phyloP scores from a whole-genome alignment of 2,888 invertebrate species.

The Drosophila anomelani region DNA sequence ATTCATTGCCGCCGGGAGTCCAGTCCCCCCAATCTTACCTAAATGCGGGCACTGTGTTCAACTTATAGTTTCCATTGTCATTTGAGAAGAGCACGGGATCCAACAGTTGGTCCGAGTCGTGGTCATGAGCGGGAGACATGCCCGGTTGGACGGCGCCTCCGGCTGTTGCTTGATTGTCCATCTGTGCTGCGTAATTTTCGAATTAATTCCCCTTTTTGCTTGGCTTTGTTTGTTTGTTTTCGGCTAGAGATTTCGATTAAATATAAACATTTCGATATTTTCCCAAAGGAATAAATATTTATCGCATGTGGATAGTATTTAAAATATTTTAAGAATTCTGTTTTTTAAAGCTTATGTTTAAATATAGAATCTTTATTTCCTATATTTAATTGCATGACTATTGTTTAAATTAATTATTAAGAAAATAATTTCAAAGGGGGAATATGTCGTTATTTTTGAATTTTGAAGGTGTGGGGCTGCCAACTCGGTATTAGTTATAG shows the following conservation, averaged over 20 bases:
- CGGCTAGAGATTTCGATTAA: constrained; percentile 4
- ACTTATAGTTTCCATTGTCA: constrained; percentile 73
- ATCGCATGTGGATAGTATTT: not conserved
- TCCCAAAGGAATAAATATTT: not conserved
- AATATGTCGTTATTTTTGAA: not conserved
- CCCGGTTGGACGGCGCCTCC: constrained; percentile 47
- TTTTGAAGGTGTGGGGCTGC: not conserved
- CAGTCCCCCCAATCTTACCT: constrained; percentile 67
- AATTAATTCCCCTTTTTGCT: constrained; percentile 24
- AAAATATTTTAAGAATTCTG: too few species aligned
- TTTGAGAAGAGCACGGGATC: constrained; percentile 82
- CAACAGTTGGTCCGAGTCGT: constrained; percentile 77
- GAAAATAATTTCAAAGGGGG: not conserved
- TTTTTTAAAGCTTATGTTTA: not conserved
- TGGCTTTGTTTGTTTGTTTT: constrained; percentile 27
- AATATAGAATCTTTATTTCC: not conserved
- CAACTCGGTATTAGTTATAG: not conserved
- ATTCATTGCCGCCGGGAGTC: constrained; percentile 55
- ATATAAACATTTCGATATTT: not conserved
- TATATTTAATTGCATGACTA: too few species aligned
- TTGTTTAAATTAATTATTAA: not conserved
- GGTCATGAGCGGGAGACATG: constrained; percentile 33
- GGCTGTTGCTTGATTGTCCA: constrained; percentile 42
- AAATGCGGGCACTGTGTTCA: constrained; percentile 83
- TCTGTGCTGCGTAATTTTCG: constrained; percentile 30